Evolutionary conservation across 1,140 invertebrate genomes (phyloP).

Genomic region (Zaprionus africanus): DNA sequence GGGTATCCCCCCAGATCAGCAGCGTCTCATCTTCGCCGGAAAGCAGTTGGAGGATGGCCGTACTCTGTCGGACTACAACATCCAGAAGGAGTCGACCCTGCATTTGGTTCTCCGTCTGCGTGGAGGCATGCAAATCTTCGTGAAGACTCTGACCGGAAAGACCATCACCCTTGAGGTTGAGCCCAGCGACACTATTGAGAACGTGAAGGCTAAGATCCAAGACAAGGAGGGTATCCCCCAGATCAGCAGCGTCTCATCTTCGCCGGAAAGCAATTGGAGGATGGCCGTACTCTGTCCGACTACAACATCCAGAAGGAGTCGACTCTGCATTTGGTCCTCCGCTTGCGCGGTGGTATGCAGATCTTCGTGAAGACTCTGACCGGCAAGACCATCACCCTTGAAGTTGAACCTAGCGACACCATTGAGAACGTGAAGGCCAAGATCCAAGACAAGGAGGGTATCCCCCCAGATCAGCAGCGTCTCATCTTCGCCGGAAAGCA

Average conservation of each 20-base stretch:
- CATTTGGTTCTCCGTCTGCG: conserved; percentile 87
- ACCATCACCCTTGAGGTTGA: conserved; percentile 94
- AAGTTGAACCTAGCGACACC: conserved; percentile 91
- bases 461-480: conserved; percentile 90
- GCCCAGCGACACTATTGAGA: conserved; percentile 92
- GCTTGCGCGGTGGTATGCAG: conserved; percentile 95
- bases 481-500: conserved; percentile 89
- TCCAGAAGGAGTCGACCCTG: conserved; percentile 88
- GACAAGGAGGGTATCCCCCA: conserved; percentile 90
- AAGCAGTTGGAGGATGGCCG: conserved; percentile 88
- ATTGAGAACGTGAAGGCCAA: conserved; percentile 94
- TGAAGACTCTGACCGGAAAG: conserved; percentile 93
- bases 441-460: conserved; percentile 90
- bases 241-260: conserved; percentile 91
- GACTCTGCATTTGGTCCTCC: conserved; percentile 94
- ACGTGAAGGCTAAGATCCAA: conserved; percentile 92
- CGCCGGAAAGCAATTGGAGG: conserved; percentile 92
- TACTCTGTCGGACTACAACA: conserved; percentile 86
- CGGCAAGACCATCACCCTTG: conserved; percentile 93
- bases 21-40: conserved; percentile 86
- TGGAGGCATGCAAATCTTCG: conserved; percentile 91
- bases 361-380: conserved; percentile 90
- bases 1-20: conserved; percentile 88
- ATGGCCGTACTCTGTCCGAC: conserved; percentile 91
- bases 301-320: conserved; percentile 96